Percentiles rank a stretch among this genome's conserved stretches.
Evolutionary conservation across 2,797 vertebrate species (phyloP).

Genomic region (Rhyacichthys aspro): DNA sequence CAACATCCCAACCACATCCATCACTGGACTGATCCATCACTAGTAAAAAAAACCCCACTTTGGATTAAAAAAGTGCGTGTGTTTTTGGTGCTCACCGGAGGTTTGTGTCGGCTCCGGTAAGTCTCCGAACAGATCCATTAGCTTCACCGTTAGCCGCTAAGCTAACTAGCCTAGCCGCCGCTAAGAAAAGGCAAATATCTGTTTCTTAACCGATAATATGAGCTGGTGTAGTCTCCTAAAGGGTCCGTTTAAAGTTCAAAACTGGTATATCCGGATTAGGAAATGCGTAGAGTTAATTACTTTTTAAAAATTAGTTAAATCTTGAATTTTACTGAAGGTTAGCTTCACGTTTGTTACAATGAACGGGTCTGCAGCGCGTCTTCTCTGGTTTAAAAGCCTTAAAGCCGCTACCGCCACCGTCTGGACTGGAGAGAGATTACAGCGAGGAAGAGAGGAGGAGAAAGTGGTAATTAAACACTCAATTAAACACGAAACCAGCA

Average conservation of each 20-base stretch:
- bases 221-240: not conserved
- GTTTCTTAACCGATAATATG: not conserved
- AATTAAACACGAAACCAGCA: too few relatives aligned
- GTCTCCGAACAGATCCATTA: conserved; percentile 76
- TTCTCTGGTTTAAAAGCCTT: not conserved
- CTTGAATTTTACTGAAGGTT: not conserved
- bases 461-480: too few relatives aligned
- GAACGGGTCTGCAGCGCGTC: not conserved
- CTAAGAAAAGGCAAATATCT: not conserved
- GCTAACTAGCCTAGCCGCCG: conserved; percentile 15
- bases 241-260: not conserved
- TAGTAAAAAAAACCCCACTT: too few relatives aligned
- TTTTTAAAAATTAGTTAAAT: not conserved
- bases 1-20: too few relatives aligned
- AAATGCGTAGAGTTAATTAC: too few relatives aligned
- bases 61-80: too few relatives aligned
- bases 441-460: not conserved
- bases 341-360: not conserved
- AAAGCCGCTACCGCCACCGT: not conserved
- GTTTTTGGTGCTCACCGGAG: conserved; percentile 44
- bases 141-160: conserved; percentile 14
- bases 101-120: conserved; percentile 73
- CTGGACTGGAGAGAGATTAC: not conserved
- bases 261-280: too few relatives aligned
- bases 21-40: not conserved